Percentiles rank a stretch among this genome's conserved stretches.
These are phyloP conservation scores for Eriosoma lanigerum DNA, from an alignment of 1,140 invertebrate species.

Conservation along the genomic window DNA sequence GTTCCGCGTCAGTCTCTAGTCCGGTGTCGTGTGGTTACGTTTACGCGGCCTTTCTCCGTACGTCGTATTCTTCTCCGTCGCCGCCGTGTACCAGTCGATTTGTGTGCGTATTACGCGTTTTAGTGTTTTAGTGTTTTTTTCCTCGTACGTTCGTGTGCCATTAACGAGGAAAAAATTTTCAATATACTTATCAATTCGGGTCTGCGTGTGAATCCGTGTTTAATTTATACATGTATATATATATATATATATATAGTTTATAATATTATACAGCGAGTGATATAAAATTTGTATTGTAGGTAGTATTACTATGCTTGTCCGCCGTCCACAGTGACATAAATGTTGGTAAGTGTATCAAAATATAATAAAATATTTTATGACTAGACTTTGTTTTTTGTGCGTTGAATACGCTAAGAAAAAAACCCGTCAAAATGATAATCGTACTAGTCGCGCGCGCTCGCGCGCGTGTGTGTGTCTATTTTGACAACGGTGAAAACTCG, in stretches of 20 bases:
- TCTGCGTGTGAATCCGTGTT: not conserved
- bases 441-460: not conserved
- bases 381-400: too few relatives aligned
- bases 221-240: too few relatives aligned
- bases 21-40: conserved; percentile 11
- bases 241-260: not conserved
- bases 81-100: not conserved
- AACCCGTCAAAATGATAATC: not conserved
- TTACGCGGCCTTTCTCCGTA: conserved; percentile 3
- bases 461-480: not conserved
- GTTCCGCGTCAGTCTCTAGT: conserved; percentile 45
- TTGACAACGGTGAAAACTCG: conserved; percentile 41
- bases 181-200: too few relatives aligned
- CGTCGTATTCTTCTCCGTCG: not conserved
- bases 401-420: not conserved
- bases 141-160: not conserved
- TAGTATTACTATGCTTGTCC: not conserved
- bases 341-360: conserved; percentile 8
- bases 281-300: too few relatives aligned
- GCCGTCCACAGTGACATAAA: not conserved
- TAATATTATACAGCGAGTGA: not conserved
- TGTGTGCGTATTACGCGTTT: not conserved
- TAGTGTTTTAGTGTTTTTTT: not conserved
- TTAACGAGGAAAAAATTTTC: too few relatives aligned
- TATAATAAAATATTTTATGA: not conserved